Percentiles rank a stretch among this genome's conserved stretches.
These are phyloP conservation scores for Danaus melanippus DNA, from an alignment of 1,140 invertebrate genomes.

Conservation along the genomic window DNA sequence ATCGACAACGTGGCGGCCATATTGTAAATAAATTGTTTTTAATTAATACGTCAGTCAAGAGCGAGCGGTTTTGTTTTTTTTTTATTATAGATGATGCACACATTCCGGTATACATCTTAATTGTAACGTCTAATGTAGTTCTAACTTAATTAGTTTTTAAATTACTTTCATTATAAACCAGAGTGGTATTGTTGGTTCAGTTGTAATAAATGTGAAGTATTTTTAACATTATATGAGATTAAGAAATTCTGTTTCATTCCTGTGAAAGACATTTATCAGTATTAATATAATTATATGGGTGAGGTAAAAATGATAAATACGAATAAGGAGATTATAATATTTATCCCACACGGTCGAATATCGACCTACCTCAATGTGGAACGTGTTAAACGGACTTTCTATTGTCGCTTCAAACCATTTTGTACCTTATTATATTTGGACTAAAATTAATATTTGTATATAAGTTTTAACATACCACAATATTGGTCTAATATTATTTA, in stretches of 20 bases:
- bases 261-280: too few relatives aligned
- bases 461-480: too few relatives aligned
- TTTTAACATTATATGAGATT: too few relatives aligned
- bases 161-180: neutral
- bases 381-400: slow-evolving; percentile 20
- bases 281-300: too few relatives aligned
- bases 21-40: slow-evolving; percentile 46
- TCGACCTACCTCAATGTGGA: slow-evolving; percentile 20
- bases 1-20: slow-evolving; percentile 33
- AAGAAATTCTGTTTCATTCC: too few relatives aligned
- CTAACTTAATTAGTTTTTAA: slow-evolving; percentile 3
- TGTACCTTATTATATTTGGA: slow-evolving; percentile 5
- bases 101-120: neutral
- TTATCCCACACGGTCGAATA: slow-evolving; percentile 20
- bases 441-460: slow-evolving; percentile 2
- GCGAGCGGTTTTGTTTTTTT: slow-evolving; percentile 19
- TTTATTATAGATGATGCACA: slow-evolving; percentile 13
- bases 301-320: too few relatives aligned
- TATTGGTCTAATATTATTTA: too few relatives aligned
- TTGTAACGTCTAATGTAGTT: neutral
- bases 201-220: too few relatives aligned
- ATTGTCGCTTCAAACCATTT: slow-evolving; percentile 13
- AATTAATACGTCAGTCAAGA: slow-evolving; percentile 47
- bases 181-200: too few relatives aligned
- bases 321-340: slow-evolving; percentile 2